Conservation (phyloP, 2,888 invertebrate species). For the Drosophila melanocephala region DNA sequence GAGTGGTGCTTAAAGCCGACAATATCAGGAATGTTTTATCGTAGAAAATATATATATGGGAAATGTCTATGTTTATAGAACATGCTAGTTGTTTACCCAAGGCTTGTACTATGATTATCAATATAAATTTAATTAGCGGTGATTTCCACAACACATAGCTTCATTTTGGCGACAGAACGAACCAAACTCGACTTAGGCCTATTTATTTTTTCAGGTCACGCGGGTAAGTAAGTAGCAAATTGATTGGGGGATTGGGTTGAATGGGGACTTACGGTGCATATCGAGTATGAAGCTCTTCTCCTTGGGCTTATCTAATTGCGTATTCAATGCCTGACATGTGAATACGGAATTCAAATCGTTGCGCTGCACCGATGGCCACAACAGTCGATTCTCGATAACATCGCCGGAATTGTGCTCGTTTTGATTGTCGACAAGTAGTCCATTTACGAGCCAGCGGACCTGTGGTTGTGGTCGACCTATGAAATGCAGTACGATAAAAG, state of each 20-base stretch:
- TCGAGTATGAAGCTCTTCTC: slow-evolving; percentile 91
- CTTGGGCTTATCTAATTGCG: slow-evolving; percentile 92
- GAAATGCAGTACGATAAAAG: slow-evolving; percentile 42
- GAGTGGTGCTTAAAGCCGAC: slow-evolving; percentile 3
- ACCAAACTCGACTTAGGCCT: background rate
- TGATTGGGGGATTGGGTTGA: slow-evolving; percentile 3
- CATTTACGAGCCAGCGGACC: slow-evolving; percentile 94
- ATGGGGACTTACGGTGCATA: slow-evolving; percentile 90
- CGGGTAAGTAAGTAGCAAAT: background rate
- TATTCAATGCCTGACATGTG: slow-evolving; percentile 95
- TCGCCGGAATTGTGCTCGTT: slow-evolving; percentile 94
- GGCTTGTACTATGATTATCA: background rate
- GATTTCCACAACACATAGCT: background rate
- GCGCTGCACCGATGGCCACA: slow-evolving; percentile 91
- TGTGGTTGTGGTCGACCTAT: slow-evolving; percentile 92
- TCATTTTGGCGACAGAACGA: background rate
- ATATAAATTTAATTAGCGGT: background rate
- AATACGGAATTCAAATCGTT: slow-evolving; percentile 94
- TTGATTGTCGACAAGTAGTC: slow-evolving; percentile 92
- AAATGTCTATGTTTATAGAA: slow-evolving; percentile 18
- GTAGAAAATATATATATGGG: slow-evolving; percentile 10
- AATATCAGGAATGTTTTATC: background rate
- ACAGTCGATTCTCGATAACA: slow-evolving; percentile 93
- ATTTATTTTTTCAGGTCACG: slow-evolving; percentile 15
- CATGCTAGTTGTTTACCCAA: background rate